Evolutionary conservation across 2,797 vertebrate species (phyloP).

Genomic region (Malacoctenus gilli): DNA sequence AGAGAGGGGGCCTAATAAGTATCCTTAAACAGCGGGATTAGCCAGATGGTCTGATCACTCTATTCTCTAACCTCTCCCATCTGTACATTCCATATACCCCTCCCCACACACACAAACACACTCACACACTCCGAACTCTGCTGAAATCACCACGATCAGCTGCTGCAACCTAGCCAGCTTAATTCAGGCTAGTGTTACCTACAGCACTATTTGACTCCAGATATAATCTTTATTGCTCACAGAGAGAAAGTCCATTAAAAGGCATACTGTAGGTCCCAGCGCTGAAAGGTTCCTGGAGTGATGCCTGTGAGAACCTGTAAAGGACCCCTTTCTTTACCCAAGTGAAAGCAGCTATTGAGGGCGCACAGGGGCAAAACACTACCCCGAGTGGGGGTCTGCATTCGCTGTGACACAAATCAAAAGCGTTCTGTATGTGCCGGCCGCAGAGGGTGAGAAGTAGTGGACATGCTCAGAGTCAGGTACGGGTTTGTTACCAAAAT

Average conservation of each 20-base stretch:
- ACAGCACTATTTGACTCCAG: constrained; percentile 66
- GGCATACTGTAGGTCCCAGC: constrained; percentile 55
- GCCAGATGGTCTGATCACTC: constrained; percentile 74
- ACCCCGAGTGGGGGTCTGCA: constrained; percentile 57
- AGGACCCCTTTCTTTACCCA: constrained; percentile 59
- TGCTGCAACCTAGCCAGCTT: constrained; percentile 51
- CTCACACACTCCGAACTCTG: constrained; percentile 59
- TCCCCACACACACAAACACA: too few relatives aligned
- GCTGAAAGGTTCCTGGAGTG: constrained; percentile 67
- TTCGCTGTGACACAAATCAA: constrained; percentile 65
- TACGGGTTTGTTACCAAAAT: constrained; percentile 48
- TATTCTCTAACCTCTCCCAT: constrained; percentile 63
- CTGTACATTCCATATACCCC: constrained; percentile 53
- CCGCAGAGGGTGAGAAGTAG: constrained; percentile 28
- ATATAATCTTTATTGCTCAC: constrained; percentile 77
- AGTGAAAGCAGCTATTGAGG: constrained; percentile 72
- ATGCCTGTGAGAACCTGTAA: constrained; percentile 62
- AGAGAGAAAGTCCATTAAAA: constrained; percentile 73
- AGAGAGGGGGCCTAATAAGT: constrained; percentile 58
- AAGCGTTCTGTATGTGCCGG: constrained; percentile 54
- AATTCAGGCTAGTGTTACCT: constrained; percentile 71
- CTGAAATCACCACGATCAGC: constrained; percentile 61
- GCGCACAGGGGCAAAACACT: constrained; percentile 53
- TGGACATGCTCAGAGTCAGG: constrained; percentile 42
- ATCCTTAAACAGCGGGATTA: constrained; percentile 74